phyloP scores from a whole-genome alignment of 2,888 invertebrate species.

The Ellobium chinense region DNA sequence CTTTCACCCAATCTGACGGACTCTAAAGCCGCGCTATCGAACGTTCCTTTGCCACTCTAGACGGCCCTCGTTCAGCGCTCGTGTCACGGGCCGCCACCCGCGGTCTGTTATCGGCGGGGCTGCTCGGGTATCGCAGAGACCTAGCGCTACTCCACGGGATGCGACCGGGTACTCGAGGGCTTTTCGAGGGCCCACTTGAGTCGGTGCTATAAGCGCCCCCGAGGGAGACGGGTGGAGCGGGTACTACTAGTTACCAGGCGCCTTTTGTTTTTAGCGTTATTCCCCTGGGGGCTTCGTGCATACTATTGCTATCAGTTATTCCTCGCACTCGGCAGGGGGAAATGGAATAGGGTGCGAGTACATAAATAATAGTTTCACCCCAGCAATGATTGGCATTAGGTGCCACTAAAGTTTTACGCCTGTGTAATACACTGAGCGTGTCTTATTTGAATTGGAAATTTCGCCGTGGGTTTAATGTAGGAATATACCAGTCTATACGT shows the following conservation, averaged over 20 bases:
- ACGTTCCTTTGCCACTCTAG: slow-evolving; percentile 29
- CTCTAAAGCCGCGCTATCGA: neutral
- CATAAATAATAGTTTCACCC: too few species aligned
- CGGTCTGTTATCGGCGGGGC: slow-evolving; percentile 39
- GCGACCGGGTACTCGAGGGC: slow-evolving; percentile 3
- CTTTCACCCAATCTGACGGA: slow-evolving; percentile 1
- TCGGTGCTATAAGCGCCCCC: neutral
- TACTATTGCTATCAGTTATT: too few species aligned
- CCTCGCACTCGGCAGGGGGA: too few species aligned
- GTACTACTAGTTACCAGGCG: neutral
- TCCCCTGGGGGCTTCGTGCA: too few species aligned
- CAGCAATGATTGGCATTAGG: too few species aligned
- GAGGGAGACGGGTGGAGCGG: neutral
- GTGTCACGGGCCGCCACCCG: slow-evolving; percentile 43
- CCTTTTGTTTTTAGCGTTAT: neutral
- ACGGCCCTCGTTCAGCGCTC: slow-evolving; percentile 23
- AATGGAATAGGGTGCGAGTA: too few species aligned
- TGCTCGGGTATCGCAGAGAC: slow-evolving; percentile 39
- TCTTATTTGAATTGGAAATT: neutral
- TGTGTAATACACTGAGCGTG: too few species aligned
- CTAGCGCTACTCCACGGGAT: slow-evolving; percentile 17
- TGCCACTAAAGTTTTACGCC: too few species aligned
- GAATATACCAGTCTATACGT: too few species aligned
- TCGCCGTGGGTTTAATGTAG: neutral
- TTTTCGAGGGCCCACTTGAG: slow-evolving; percentile 29